Conservation (phyloP, 2,888 invertebrate species). For the Meta bourneti region DNA sequence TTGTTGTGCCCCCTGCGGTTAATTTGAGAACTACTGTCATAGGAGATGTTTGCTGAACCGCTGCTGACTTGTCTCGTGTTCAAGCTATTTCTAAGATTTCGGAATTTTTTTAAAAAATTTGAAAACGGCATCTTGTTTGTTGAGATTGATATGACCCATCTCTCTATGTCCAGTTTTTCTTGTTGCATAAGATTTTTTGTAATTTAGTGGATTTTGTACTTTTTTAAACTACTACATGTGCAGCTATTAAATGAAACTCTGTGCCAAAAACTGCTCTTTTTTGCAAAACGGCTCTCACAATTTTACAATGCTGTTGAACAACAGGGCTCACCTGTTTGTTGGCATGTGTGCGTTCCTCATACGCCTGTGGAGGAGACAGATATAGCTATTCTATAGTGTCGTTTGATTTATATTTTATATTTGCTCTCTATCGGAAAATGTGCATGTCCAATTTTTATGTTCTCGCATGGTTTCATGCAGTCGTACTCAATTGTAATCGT, state of each 20-base stretch:
- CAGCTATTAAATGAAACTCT: conserved; percentile 62
- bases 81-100: background rate
- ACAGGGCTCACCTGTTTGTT: conserved; percentile 13
- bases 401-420: conserved; percentile 56
- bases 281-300: conserved; percentile 22
- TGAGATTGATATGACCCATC: conserved; percentile 40
- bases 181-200: conserved; percentile 58
- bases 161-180: conserved; percentile 39
- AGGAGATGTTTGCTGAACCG: no score
- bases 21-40: no score
- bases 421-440: conserved; percentile 25
- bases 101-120: background rate
- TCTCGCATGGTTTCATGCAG: background rate
- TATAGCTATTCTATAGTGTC: conserved; percentile 25
- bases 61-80: no score
- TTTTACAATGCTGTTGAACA: conserved; percentile 47
- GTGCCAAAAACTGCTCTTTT: conserved; percentile 69
- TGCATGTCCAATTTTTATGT: background rate
- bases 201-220: conserved; percentile 56
- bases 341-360: conserved; percentile 10
- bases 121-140: background rate
- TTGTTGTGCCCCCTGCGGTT: no score
- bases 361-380: conserved; percentile 15
- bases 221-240: conserved; percentile 60
- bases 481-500: background rate